A percentile compares a stretch with the other conserved stretches of the same genome.
These are phyloP conservation scores for Ammodramus savannarum DNA, from an alignment of 2,113 vertebrate species.

Conservation along the genomic window DNA sequence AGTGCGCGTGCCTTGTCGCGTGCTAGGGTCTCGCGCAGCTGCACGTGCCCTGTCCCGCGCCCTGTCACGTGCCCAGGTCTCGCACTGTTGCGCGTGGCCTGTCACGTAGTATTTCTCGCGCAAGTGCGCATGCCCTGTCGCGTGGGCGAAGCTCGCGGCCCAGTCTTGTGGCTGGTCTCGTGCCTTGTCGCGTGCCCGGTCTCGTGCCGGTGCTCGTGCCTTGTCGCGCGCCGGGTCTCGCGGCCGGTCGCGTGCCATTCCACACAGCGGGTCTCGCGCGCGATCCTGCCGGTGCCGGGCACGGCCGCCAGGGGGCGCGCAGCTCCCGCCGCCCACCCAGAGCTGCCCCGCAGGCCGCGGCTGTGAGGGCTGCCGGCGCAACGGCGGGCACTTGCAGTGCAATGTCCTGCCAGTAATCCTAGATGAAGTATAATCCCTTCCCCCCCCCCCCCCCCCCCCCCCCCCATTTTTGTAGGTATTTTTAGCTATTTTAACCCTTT, in stretches of 20 bases:
- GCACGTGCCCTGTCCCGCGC: too few species aligned
- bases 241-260: neutral
- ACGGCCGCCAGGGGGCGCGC: neutral
- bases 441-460: rapidly evolving
- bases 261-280: too few species aligned
- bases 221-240: neutral
- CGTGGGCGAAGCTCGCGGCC: neutral
- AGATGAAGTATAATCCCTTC: rapidly evolving
- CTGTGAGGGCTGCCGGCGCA: neutral
- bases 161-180: neutral
- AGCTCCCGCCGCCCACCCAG: neutral
- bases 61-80: too few species aligned
- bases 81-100: neutral
- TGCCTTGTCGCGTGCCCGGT: neutral
- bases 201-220: neutral
- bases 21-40: neutral
- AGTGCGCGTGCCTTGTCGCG: too few species aligned
- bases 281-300: too few species aligned
- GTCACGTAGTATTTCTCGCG: neutral
- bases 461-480: neutral
- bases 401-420: rapidly evolving
- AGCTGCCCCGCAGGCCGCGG: too few species aligned
- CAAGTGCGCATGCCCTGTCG: neutral
- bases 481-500: neutral
- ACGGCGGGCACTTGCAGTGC: too few species aligned